phyloP scores from a whole-genome alignment of 2,888 invertebrate genomes.

The Pycnomerus fuliginosus region DNA sequence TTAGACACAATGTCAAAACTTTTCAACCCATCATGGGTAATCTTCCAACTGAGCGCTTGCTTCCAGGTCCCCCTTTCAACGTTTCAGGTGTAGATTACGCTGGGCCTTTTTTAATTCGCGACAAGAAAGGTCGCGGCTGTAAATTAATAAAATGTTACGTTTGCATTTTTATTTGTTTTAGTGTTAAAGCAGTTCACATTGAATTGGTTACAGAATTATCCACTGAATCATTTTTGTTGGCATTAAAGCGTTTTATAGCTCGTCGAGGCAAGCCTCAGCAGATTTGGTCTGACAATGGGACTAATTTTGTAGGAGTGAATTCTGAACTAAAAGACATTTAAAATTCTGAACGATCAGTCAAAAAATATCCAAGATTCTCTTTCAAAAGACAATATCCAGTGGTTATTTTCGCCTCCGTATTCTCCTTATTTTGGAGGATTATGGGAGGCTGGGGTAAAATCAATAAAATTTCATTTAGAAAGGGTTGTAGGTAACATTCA shows the following conservation, averaged over 20 bases:
- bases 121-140: not conserved
- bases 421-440: slow-evolving; percentile 1
- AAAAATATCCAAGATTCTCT: no score
- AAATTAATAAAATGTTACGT: slow-evolving; percentile 30
- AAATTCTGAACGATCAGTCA: no score
- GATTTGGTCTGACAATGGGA: not conserved
- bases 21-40: slow-evolving; percentile 10
- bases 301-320: not conserved
- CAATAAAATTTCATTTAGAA: not conserved
- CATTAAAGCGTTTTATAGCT: slow-evolving; percentile 37
- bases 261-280: slow-evolving; percentile 32
- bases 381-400: not conserved
- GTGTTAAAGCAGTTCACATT: slow-evolving; percentile 38
- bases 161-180: slow-evolving; percentile 35
- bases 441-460: not conserved
- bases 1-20: slow-evolving; percentile 10
- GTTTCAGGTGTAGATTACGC: slow-evolving; percentile 20
- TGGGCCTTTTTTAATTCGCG: slow-evolving; percentile 11
- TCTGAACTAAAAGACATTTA: not conserved
- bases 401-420: not conserved
- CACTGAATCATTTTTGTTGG: slow-evolving; percentile 38
- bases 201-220: slow-evolving; percentile 38
- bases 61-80: no score
- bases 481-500: not conserved
- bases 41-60: no score